Evolutionary conservation across 2,888 invertebrate genomes (phyloP), one percentile per base, ranked within the genome.

Genomic region (Anorthoa munda): DNA sequence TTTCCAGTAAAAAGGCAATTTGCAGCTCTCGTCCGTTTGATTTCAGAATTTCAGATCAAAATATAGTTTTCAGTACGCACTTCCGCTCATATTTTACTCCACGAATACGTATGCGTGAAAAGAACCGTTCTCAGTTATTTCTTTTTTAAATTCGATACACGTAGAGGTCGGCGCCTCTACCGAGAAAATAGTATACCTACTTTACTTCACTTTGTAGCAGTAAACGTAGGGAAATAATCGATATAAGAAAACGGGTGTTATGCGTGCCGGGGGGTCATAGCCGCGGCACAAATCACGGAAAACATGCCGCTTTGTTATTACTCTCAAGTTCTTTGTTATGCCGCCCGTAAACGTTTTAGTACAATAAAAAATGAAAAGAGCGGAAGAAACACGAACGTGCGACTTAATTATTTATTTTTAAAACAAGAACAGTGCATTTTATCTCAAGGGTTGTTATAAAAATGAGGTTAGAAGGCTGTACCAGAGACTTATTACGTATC

Each of bases 141-240:
- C 72, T 74, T 82, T 82, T 88, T 86, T 72, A 84, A 86, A 88
- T 88, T 88, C 87, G 66, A 84, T 84, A 84, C 87, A 79, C 86
- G 83, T 75, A 66, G 58, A 64, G 66, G 80, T 71, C 66, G 77
- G 71, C 72, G 72, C 67, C 66, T 81, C 63, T 56, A 45, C 26
- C n/a, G 51, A 79, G 82, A 64, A 83, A 80, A 74, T 75, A 81
- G 83, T 80, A 64, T 75, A 76, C 39, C 39, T 39, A 39, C 70
- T 51, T 76, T 64, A n/a, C n/a, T n/a, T n/a, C n/a, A n/a, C n/a
- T n/a, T n/a, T n/a, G n/a, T n/a, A 69, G 75, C 66, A 75, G 79
- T 78, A 82, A 78, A 82, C 61, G 82, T 73, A 71, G 55, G 55
- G 75, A 86, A 87, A 86, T 84, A 89, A 89, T 89, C 90, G 81